Evolutionary conservation across 2,888 invertebrate genomes (phyloP).

Genomic region (Tribolium freemani): DNA sequence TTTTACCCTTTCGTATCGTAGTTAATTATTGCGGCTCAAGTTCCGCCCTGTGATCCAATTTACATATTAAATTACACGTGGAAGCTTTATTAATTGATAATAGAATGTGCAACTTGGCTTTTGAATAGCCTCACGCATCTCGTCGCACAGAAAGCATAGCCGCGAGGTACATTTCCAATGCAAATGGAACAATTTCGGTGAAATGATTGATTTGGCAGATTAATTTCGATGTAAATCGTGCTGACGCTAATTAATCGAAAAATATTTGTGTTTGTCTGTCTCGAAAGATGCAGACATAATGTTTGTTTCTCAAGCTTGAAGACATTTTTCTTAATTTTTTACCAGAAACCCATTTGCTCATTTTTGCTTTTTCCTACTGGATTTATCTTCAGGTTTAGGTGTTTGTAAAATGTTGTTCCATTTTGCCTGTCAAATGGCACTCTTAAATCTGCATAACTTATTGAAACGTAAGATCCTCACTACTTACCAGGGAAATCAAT

Average conservation of each 20-base stretch:
- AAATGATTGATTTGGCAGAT: conserved; percentile 40
- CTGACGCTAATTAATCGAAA: conserved; percentile 36
- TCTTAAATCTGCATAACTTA: no score
- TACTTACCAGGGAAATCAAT: no score
- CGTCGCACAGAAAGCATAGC: conserved; percentile 1
- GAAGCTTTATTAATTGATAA: conserved; percentile 39
- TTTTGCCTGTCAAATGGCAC: no score
- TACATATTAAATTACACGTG: conserved; percentile 36
- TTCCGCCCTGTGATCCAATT: conserved; percentile 30
- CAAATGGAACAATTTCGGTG: conserved; percentile 34
- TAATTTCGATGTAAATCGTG: conserved; percentile 34
- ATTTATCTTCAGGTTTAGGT: no score
- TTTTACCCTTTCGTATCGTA: conserved; percentile 6
- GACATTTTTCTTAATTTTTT: no score
- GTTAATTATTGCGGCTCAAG: conserved; percentile 26
- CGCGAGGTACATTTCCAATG: conserved; percentile 25
- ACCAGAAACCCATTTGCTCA: no score
- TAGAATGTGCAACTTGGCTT: conserved; percentile 36
- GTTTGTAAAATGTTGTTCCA: no score
- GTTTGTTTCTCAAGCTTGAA: no score
- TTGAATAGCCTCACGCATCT: conserved; percentile 32
- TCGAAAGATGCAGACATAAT: background rate
- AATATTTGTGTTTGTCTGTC: conserved; percentile 31
- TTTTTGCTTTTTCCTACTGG: no score
- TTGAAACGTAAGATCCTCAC: no score